These are phyloP conservation scores for Mechanitis mazaeus DNA, from an alignment of 2,888 invertebrate species.

Conservation along the genomic window DNA sequence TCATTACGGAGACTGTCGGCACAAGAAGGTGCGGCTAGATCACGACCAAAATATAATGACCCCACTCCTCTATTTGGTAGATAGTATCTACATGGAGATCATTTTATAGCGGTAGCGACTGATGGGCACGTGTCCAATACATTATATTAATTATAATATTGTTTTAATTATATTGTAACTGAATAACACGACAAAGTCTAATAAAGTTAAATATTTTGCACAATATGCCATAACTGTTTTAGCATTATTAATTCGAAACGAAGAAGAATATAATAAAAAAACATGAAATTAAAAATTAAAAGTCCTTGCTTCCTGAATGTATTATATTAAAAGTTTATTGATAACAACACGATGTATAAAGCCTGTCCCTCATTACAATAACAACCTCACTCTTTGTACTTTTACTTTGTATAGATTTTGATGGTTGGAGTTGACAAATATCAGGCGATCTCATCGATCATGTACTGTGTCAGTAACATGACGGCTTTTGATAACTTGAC, in stretches of 20 bases:
- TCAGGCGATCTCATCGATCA: slow-evolving; percentile 54
- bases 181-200: slow-evolving; percentile 22
- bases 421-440: slow-evolving; percentile 45
- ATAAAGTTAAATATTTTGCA: not conserved
- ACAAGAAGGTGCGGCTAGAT: slow-evolving; percentile 66
- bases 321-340: not conserved
- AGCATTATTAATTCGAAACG: not conserved
- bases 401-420: not conserved
- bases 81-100: slow-evolving; percentile 15
- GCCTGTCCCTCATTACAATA: not conserved
- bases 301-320: no score
- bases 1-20: slow-evolving; percentile 71
- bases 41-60: slow-evolving; percentile 51
- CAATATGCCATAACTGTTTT: not conserved
- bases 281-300: no score
- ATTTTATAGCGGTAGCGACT: slow-evolving; percentile 17
- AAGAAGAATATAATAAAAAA: not conserved
- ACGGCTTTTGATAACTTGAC: slow-evolving; percentile 56
- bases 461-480: slow-evolving; percentile 36
- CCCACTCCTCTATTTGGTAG: slow-evolving; percentile 29
- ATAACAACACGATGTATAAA: not conserved
- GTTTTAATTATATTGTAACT: slow-evolving; percentile 9
- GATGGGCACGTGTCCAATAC: slow-evolving; percentile 52
- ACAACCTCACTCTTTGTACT: not conserved
- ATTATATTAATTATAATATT: slow-evolving; percentile 32